These are phyloP conservation scores for Lipotes vexillifer DNA, from an alignment of 2,113 vertebrate species.

Conservation along the genomic window DNA sequence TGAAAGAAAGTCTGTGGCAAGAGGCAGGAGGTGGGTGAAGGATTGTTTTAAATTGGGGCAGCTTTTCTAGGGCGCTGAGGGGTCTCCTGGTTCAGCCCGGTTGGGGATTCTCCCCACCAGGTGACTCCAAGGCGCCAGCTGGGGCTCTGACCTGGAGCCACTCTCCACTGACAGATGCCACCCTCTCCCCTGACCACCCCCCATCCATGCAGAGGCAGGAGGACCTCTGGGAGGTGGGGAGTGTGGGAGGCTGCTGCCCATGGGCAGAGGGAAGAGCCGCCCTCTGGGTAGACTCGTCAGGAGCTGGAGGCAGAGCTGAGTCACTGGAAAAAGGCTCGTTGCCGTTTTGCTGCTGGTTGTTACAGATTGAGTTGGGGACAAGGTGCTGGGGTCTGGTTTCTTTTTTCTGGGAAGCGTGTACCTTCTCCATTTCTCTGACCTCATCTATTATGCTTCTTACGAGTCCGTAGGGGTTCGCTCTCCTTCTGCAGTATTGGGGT, in stretches of 20 bases:
- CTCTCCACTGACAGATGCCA: neutral
- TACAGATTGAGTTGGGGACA: neutral
- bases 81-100: neutral
- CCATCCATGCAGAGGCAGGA: neutral
- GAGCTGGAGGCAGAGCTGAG: neutral
- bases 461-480: rapidly evolving
- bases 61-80: slow-evolving; percentile 41
- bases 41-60: neutral
- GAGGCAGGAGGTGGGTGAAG: neutral
- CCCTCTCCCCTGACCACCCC: neutral
- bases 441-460: neutral
- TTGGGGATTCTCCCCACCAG: neutral
- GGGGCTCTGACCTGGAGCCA: neutral
- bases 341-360: neutral
- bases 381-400: neutral
- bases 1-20: neutral
- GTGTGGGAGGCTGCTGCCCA: rapidly evolving
- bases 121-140: neutral
- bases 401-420: neutral
- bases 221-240: neutral
- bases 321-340: neutral
- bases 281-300: neutral
- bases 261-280: neutral
- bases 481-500: neutral
- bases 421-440: neutral